These are phyloP conservation scores for Eremobia ochroleuca DNA, from an alignment of 2,888 invertebrate species.

Conservation along the genomic window DNA sequence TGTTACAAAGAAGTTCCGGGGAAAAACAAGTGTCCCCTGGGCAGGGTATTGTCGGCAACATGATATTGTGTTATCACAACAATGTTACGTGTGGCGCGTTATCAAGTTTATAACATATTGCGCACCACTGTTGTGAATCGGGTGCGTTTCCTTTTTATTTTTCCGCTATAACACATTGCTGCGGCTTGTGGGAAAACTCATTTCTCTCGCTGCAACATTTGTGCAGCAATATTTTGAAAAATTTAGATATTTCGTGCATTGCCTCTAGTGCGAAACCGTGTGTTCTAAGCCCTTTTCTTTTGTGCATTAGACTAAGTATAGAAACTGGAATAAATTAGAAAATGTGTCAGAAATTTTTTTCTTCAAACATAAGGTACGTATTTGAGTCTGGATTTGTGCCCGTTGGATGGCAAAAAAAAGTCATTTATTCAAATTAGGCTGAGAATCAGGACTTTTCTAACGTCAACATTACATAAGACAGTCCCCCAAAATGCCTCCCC, in stretches of 20 bases:
- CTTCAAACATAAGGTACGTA: too few species aligned
- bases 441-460: too few species aligned
- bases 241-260: constrained; percentile 50
- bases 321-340: constrained; percentile 4
- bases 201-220: constrained; percentile 50
- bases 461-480: too few species aligned
- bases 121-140: constrained; percentile 41
- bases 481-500: too few species aligned
- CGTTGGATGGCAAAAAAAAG: too few species aligned
- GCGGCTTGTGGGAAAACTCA: constrained; percentile 48
- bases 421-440: too few species aligned
- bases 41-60: constrained; percentile 40
- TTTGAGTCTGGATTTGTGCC: too few species aligned
- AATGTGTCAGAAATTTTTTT: too few species aligned
- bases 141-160: constrained; percentile 58
- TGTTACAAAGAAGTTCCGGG: constrained; percentile 47
- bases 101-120: constrained; percentile 65
- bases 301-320: constrained; percentile 20
- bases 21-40: constrained; percentile 53
- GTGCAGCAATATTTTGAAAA: constrained; percentile 32
- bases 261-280: constrained; percentile 34
- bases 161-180: constrained; percentile 44
- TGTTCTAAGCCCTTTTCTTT: constrained; percentile 15
- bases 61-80: constrained; percentile 53
- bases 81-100: constrained; percentile 48